phyloP scores from a whole-genome alignment of 1,140 invertebrate species.

The Chironomus tepperi region DNA sequence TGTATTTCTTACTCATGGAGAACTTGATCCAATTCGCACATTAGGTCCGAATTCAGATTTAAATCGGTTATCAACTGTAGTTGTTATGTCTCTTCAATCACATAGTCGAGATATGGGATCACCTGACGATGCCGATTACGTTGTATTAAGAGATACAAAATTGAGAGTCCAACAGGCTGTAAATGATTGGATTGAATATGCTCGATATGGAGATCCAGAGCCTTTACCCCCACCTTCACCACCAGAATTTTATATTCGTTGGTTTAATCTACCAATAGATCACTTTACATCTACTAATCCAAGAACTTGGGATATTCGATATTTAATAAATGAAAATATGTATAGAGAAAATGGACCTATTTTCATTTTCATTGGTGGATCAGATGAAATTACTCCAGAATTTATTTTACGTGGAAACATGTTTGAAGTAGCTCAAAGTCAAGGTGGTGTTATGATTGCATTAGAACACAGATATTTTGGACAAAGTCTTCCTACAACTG shows the following conservation, averaged over 20 bases:
- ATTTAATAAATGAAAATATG: conserved; percentile 54
- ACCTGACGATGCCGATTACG: not conserved
- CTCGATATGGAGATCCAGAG: not conserved
- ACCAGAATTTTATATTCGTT: not conserved
- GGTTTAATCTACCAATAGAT: conserved; percentile 45
- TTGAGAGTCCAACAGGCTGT: not conserved
- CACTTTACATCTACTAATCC: conserved; percentile 59
- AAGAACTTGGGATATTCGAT: conserved; percentile 59
- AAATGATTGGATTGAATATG: not conserved
- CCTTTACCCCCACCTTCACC: not conserved
- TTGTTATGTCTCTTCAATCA: conserved; percentile 10
- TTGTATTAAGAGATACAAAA: not conserved
- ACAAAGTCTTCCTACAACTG: conserved; percentile 57
- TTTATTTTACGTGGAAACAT: conserved; percentile 48
- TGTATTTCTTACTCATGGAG: not conserved
- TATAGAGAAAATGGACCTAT: conserved; percentile 44
- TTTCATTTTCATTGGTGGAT: conserved; percentile 56
- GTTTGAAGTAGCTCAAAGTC: conserved; percentile 49
- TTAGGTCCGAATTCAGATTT: not conserved
- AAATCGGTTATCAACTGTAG: not conserved
- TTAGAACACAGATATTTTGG: conserved; percentile 82
- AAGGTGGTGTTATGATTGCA: conserved; percentile 54
- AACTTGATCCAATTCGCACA: not conserved
- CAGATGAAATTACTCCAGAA: conserved; percentile 47
- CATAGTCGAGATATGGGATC: not conserved